Conservation (phyloP, 2,113 vertebrate genomes). For the Seriola dumerili region DNA sequence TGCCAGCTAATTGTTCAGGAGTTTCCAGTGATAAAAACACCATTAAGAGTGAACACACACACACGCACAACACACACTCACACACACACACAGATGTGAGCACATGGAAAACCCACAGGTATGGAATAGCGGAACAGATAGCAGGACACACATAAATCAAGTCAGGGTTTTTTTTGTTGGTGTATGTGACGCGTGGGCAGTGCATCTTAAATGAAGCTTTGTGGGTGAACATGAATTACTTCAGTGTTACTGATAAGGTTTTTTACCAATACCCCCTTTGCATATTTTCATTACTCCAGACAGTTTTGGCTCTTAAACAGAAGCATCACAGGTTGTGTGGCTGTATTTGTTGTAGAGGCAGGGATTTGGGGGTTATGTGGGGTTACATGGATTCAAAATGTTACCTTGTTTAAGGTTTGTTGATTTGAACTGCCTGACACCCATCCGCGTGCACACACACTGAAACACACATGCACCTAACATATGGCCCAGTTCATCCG, state of each 20-base stretch:
- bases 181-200: not conserved
- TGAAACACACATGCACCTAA: slow-evolving; percentile 6
- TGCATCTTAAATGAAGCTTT: not conserved
- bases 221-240: not conserved
- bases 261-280: not conserved
- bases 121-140: not conserved
- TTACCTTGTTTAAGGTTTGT: slow-evolving; percentile 73
- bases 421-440: slow-evolving; percentile 65
- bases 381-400: slow-evolving; percentile 46
- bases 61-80: slow-evolving; percentile 5
- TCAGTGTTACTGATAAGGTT: not conserved
- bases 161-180: not conserved
- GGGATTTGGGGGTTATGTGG: slow-evolving; percentile 21
- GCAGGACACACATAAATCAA: not conserved
- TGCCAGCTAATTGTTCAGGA: slow-evolving; percentile 58
- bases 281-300: not conserved
- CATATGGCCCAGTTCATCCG: slow-evolving; percentile 69
- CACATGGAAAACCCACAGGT: not conserved
- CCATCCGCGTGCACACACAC: slow-evolving; percentile 23
- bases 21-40: slow-evolving; percentile 71
- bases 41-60: not conserved
- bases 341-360: not conserved
- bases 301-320: not conserved
- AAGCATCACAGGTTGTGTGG: not conserved
- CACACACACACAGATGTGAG: not conserved